These are phyloP conservation scores for Limnephilus marmoratus DNA, from an alignment of 2,888 invertebrate genomes.

Conservation along the genomic window DNA sequence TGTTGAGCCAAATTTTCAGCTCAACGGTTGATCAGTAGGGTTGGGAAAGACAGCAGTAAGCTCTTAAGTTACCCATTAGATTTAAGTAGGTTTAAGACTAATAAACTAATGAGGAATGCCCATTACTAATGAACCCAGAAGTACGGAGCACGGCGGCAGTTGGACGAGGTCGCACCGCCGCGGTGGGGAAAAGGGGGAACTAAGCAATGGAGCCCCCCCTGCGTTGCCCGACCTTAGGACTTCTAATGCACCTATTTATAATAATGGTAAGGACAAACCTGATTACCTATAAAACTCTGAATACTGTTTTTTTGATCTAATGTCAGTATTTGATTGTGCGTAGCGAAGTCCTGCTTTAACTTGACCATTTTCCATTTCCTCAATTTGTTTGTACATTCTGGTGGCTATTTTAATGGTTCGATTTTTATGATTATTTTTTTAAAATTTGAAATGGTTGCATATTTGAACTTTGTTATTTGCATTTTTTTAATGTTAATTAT, in stretches of 20 bases:
- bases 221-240: constrained; percentile 61
- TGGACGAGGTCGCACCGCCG: constrained; percentile 62
- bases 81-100: background rate
- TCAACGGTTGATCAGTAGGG: no score
- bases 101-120: background rate
- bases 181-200: constrained; percentile 46
- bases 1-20: no score
- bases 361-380: no score
- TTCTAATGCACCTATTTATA: constrained; percentile 53
- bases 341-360: no score
- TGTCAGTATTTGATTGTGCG: background rate
- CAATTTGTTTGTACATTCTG: no score
- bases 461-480: no score
- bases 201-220: constrained; percentile 50
- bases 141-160: constrained; percentile 56
- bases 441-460: no score
- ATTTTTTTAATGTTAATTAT: no score
- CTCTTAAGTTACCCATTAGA: background rate
- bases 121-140: constrained; percentile 38
- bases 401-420: no score
- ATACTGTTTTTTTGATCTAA: background rate
- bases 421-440: no score
- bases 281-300: background rate
- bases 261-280: constrained; percentile 49
- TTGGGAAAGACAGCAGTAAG: background rate